A percentile compares a stretch with the other conserved stretches of the same genome.
Evolutionary conservation across 1,140 invertebrate species (phyloP).

Genomic region (Teleogryllus occipitalis): DNA sequence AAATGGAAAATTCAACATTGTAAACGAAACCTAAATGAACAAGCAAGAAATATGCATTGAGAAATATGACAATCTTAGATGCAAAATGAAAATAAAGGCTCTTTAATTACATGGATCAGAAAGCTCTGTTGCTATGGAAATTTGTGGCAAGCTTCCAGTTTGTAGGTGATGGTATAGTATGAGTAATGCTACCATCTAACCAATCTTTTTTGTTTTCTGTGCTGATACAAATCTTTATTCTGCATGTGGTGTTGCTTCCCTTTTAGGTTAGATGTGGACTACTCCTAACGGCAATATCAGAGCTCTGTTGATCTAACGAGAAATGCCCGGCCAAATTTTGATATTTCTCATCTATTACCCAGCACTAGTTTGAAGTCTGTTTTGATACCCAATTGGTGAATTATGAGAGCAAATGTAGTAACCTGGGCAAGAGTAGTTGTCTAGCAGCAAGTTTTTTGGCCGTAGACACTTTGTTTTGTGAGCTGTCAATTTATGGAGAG

Average conservation of each 20-base stretch:
- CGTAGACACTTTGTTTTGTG: not conserved
- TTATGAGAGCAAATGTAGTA: not conserved
- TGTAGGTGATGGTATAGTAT: not conserved
- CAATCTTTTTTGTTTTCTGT: not conserved
- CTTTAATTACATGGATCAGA: too few species aligned
- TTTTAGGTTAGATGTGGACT: not conserved
- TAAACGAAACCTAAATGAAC: too few species aligned
- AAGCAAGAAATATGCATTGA: too few species aligned
- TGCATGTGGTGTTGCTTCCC: not conserved
- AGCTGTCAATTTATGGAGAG: not conserved
- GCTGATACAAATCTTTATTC: not conserved
- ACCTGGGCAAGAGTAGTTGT: not conserved
- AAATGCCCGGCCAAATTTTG: not conserved
- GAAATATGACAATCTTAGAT: too few species aligned
- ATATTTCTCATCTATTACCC: not conserved
- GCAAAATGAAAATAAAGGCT: too few species aligned
- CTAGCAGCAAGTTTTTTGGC: not conserved
- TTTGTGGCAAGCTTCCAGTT: not conserved
- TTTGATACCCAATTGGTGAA: not conserved
- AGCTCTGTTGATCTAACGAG: not conserved
- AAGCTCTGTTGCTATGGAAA: too few species aligned
- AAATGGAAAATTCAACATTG: too few species aligned
- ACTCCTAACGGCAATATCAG: not conserved
- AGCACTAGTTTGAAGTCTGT: not conserved
- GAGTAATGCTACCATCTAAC: not conserved